Evolutionary conservation across 2,888 invertebrate genomes (phyloP).

Genomic region (Napeogenes sylphis): DNA sequence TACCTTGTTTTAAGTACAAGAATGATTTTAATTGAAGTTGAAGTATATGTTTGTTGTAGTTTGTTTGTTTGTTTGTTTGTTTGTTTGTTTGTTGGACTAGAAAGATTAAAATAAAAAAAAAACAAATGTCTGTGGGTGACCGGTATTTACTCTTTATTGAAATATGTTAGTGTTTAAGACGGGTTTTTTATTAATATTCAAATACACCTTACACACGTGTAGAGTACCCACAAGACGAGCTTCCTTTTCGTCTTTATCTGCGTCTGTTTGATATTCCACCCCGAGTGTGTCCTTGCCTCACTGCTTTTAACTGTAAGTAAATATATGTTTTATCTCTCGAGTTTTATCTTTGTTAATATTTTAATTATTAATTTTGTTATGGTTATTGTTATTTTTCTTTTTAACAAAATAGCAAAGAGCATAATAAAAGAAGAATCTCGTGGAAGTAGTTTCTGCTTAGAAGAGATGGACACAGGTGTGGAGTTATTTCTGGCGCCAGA

Average conservation of each 20-base stretch:
- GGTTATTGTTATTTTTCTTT: background rate
- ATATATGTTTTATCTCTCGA: too few relatives aligned
- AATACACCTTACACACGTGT: too few relatives aligned
- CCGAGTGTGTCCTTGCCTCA: slow-evolving; percentile 22
- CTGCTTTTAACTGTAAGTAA: slow-evolving; percentile 20
- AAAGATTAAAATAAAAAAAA: too few relatives aligned
- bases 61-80: too few relatives aligned
- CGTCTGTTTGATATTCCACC: slow-evolving; percentile 42
- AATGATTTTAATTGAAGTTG: too few relatives aligned
- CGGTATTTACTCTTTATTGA: too few relatives aligned
- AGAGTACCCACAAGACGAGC: slow-evolving; percentile 43
- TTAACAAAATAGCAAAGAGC: background rate
- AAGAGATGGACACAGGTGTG: slow-evolving; percentile 45
- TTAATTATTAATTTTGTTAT: background rate
- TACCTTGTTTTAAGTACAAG: too few relatives aligned
- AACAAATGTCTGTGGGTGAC: too few relatives aligned
- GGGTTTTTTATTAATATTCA: too few relatives aligned
- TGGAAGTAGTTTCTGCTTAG: slow-evolving; percentile 6
- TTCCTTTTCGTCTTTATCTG: slow-evolving; percentile 56
- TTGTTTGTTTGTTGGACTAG: too few relatives aligned
- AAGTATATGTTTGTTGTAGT: too few relatives aligned
- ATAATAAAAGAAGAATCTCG: background rate
- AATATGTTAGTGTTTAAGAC: too few relatives aligned
- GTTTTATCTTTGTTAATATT: background rate
- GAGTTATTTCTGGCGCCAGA: slow-evolving; percentile 53